Evolutionary conservation across 2,797 vertebrate genomes (phyloP), one percentile per base, ranked within the genome.

Genomic region (Anas acuta): DNA sequence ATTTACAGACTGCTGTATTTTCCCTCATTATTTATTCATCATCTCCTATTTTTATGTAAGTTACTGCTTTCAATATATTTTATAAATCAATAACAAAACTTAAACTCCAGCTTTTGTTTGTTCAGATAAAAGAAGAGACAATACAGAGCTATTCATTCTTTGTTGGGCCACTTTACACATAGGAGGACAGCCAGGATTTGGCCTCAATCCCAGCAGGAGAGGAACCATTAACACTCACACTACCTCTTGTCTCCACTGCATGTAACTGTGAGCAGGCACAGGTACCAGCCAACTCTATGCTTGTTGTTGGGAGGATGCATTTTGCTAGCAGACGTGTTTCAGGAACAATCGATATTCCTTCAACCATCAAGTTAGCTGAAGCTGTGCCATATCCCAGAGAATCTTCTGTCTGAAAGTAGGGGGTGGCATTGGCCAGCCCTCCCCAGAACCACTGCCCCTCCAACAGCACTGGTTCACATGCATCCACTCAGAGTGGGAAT

Each of bases 1-100:
- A 93, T 97, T 97, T 96, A 95, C 94, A 64, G 86, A 87, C 45
- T 43, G 19, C 62, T 91, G n/a, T 84, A 83, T 95, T 96, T 96
- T 95, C 92, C 93, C 92, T 77, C 83, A 89, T 93, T 95, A 93
- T 92, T 96, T 95, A 95, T 93, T 95, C 84, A 96, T 90, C 58
- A 92, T 89, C 72, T 95, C 78, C 54, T 15, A 5, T 90, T 97
- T 89, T 66, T 71, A 87, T 77, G 51, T 45, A 83, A 92, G 69
- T 77, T 96, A 90, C 85, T 81, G 45, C 84, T 93, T 25, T 14
- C 35, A 92, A 82, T 95, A 65, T 88, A 78, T 87, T 66, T 81
- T 61, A 33, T 0, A 75, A 90, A 90, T 81, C 53, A 74, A 51
- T 65, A 83, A 37, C 37, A 66, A 94, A 78, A 58, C 56, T 69